Conservation (phyloP, 1,140 invertebrate genomes). For the Paramacrobiotus metropolitanus region DNA sequence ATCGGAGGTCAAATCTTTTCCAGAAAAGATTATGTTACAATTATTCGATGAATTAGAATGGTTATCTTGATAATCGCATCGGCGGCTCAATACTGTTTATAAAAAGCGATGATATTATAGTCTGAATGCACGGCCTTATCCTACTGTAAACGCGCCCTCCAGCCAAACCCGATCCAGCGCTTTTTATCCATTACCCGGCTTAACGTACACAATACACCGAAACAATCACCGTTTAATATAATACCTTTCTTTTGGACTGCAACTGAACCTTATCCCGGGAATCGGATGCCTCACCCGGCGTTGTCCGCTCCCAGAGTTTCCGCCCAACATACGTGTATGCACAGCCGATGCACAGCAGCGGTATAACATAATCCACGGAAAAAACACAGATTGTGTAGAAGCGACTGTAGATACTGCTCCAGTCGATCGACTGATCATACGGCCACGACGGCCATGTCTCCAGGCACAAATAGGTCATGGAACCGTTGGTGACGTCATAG, state of each 20-base stretch:
- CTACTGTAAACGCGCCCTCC: no score
- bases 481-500: neutral
- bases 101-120: no score
- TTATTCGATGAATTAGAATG: no score
- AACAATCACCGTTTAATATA: no score
- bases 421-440: neutral
- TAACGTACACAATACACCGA: no score
- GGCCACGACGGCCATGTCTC: neutral
- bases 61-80: no score
- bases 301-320: conserved; percentile 23
- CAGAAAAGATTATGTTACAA: no score
- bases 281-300: conserved; percentile 28
- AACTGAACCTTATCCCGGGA: conserved; percentile 25
- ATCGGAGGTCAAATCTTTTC: no score
- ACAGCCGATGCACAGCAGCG: neutral
- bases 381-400: neutral
- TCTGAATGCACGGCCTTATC: no score
- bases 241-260: conserved; percentile 27
- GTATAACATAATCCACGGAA: neutral
- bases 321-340: conserved; percentile 13
- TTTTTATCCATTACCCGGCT: no score
- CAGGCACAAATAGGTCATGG: neutral
- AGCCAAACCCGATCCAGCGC: no score
- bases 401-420: neutral
- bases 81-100: no score